A percentile compares a stretch with the other conserved stretches of the same genome.
These are phyloP conservation scores for Urosaurus nigricauda DNA, from an alignment of 2,797 vertebrate genomes.

Conservation along the genomic window DNA sequence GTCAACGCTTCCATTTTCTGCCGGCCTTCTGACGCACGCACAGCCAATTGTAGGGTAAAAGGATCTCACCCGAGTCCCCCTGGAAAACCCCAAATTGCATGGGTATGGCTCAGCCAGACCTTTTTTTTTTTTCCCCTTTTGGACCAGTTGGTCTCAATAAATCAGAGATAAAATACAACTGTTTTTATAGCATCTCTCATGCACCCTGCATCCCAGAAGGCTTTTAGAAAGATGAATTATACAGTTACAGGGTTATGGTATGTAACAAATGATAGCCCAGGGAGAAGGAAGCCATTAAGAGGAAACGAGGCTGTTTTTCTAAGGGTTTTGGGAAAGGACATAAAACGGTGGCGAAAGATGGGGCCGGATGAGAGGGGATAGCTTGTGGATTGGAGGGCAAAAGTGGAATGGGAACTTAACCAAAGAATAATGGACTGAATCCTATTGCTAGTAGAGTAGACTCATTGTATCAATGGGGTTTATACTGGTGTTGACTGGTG, in stretches of 20 bases:
- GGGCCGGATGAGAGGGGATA: not conserved
- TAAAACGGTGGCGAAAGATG: not conserved
- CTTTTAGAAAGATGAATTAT: slow-evolving; percentile 45
- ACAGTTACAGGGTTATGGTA: slow-evolving; percentile 15
- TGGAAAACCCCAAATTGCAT: not conserved
- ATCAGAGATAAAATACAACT: slow-evolving; percentile 51
- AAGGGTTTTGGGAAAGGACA: not conserved
- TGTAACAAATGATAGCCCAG: slow-evolving; percentile 13
- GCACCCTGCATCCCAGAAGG: slow-evolving; percentile 53
- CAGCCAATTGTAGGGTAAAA: not conserved
- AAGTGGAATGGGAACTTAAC: not conserved
- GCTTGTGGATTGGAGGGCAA: not conserved
- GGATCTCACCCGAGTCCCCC: rapidly evolving
- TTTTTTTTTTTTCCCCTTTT: not conserved
- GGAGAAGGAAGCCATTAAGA: not conserved
- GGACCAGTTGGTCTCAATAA: slow-evolving; percentile 43
- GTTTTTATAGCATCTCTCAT: slow-evolving; percentile 24
- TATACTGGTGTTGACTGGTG: too few relatives aligned
- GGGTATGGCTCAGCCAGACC: not conserved
- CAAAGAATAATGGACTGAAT: too few relatives aligned
- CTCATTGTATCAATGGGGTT: not conserved
- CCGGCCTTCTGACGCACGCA: rapidly evolving
- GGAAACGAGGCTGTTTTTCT: not conserved
- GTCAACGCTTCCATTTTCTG: not conserved
- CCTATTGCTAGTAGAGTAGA: too few relatives aligned